Conservation (phyloP, 2,888 invertebrate genomes). For the Scelioninae gen. 2 region DNA sequence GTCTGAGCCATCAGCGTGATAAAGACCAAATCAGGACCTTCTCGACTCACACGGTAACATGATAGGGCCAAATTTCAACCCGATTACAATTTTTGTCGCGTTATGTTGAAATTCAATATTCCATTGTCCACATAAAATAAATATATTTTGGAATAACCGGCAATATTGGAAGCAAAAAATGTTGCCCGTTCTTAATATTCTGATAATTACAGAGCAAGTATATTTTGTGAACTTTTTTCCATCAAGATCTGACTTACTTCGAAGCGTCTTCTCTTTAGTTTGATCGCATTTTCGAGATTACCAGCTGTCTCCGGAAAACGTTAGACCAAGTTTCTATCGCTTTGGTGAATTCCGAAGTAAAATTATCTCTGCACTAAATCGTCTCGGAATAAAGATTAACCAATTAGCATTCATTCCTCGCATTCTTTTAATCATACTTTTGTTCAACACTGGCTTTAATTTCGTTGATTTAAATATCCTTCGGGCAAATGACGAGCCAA, state of each 20-base stretch:
- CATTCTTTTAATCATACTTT: slow-evolving; percentile 58
- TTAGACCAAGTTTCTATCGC: slow-evolving; percentile 44
- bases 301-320: slow-evolving; percentile 40
- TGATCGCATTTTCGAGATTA: slow-evolving; percentile 54
- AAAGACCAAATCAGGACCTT: too few relatives aligned
- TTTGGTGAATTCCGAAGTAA: slow-evolving; percentile 51
- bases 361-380: slow-evolving; percentile 49
- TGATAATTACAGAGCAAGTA: not conserved
- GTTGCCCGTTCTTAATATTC: not conserved
- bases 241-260: slow-evolving; percentile 9
- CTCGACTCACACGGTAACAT: too few relatives aligned
- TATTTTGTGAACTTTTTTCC: slow-evolving; percentile 16
- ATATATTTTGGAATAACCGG: too few relatives aligned
- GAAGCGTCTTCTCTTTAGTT: slow-evolving; percentile 28
- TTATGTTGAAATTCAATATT: too few relatives aligned
- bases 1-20: too few relatives aligned
- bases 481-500: slow-evolving; percentile 11
- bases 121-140: too few relatives aligned
- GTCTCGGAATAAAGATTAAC: slow-evolving; percentile 53
- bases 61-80: too few relatives aligned
- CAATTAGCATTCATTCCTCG: slow-evolving; percentile 56
- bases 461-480: slow-evolving; percentile 53
- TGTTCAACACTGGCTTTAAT: slow-evolving; percentile 45
- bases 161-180: not conserved
- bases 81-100: too few relatives aligned